A percentile compares a stretch with the other conserved stretches of the same genome.
phyloP scores from a whole-genome alignment of 2,797 vertebrate genomes.

The Denticeps clupeoides region DNA sequence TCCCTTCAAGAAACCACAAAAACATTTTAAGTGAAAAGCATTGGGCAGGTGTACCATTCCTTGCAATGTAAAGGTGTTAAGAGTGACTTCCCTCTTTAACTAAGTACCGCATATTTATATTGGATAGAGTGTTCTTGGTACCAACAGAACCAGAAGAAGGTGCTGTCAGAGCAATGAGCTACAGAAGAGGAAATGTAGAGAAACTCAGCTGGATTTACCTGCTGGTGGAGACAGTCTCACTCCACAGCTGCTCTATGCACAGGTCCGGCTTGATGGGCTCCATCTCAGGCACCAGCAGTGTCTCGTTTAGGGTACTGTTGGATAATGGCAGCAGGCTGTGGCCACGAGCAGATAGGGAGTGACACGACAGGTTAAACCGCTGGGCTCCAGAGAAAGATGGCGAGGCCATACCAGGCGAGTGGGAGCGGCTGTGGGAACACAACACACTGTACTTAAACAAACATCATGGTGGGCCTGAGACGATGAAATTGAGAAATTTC shows the following conservation, averaged over 20 bases:
- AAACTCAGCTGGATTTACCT: constrained; percentile 60
- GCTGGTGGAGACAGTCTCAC: constrained; percentile 58
- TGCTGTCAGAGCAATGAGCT: too few species aligned
- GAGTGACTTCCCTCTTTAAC: too few species aligned
- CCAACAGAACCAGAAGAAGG: too few species aligned
- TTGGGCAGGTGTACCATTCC: too few species aligned
- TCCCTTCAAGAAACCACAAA: constrained; percentile 52
- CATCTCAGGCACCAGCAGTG: constrained; percentile 66
- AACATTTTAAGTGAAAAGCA: too few species aligned
- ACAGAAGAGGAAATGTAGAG: neutral
- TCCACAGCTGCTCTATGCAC: constrained; percentile 93
- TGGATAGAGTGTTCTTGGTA: too few species aligned
- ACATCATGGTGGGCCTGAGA: too few species aligned
- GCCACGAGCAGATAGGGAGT: constrained; percentile 60
- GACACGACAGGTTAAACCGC: constrained; percentile 82
- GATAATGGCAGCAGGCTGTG: constrained; percentile 69
- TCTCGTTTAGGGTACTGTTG: constrained; percentile 69
- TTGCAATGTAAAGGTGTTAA: too few species aligned
- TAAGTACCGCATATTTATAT: too few species aligned
- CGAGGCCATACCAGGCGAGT: constrained; percentile 84
- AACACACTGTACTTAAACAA: neutral
- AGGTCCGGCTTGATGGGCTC: constrained; percentile 88
- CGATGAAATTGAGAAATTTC: too few species aligned
- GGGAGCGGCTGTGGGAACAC: constrained; percentile 68
- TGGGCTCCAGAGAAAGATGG: constrained; percentile 81